Conservation (phyloP, 2,113 vertebrate species). For the Balaeniceps rex region DNA sequence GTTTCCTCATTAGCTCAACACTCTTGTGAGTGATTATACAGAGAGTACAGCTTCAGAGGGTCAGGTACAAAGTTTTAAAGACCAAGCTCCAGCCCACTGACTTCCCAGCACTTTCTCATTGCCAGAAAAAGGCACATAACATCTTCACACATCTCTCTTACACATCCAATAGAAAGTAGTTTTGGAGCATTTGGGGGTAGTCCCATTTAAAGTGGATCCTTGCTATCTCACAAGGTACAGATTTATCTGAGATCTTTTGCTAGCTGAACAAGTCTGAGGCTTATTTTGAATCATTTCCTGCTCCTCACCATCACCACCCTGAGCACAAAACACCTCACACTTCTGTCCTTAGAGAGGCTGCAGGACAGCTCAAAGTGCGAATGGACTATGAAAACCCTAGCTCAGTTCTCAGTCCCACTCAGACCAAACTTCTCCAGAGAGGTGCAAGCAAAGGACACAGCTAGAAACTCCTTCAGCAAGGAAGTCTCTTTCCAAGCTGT, state of each 20-base stretch:
- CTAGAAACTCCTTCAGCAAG: neutral
- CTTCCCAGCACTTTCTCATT: neutral
- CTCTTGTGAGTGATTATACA: neutral
- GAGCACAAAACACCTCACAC: neutral
- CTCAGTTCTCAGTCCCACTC: neutral
- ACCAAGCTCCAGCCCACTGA: neutral
- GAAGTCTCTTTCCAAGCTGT: neutral
- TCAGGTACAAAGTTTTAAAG: neutral
- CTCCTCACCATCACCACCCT: neutral
- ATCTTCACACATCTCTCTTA: neutral
- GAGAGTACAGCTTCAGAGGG: neutral
- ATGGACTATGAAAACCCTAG: neutral
- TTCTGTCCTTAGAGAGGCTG: neutral
- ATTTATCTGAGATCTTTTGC: neutral
- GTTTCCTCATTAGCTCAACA: neutral
- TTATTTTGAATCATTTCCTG: neutral
- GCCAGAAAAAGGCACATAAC: rapidly evolving
- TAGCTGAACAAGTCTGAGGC: neutral
- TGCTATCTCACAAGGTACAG: neutral
- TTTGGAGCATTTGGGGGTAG: neutral
- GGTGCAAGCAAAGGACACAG: neutral
- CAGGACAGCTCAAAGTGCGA: neutral
- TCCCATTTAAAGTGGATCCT: neutral
- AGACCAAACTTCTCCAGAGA: neutral
- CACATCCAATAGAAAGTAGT: neutral